Percentiles rank a stretch among this genome's conserved stretches.
Conservation (phyloP, 2,113 vertebrate genomes). For the Mobula hypostoma region DNA sequence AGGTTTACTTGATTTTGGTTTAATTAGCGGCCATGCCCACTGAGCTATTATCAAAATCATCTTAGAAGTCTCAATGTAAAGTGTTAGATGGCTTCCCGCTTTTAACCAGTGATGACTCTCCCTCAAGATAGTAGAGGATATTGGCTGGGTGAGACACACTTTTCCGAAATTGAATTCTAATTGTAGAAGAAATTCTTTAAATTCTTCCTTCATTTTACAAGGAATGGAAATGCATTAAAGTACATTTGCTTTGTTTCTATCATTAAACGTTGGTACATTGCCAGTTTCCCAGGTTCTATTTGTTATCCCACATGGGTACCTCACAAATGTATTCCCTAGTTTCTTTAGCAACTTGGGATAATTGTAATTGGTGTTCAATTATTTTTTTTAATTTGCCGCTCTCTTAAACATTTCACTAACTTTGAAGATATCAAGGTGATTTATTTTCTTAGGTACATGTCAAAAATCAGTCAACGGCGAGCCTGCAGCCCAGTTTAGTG, state of each 20-base stretch:
- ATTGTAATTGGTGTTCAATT: no score
- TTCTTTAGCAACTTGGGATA: no score
- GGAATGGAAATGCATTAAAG: not conserved
- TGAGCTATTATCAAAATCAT: not conserved
- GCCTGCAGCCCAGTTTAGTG: no score
- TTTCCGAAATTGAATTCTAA: not conserved
- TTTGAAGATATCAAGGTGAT: no score
- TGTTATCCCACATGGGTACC: not conserved
- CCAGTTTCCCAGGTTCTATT: not conserved
- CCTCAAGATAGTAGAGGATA: not conserved
- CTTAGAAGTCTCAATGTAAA: not conserved
- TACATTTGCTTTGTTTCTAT: not conserved
- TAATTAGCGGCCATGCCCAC: not conserved
- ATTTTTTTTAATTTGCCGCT: no score
- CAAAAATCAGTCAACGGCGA: no score
- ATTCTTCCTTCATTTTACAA: not conserved
- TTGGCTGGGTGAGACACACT: not conserved
- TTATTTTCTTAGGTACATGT: no score
- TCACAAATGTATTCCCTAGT: not conserved
- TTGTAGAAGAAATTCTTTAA: not conserved
- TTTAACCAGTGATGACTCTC: no score
- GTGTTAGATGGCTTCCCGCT: no score
- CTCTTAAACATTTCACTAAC: no score
- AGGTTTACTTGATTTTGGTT: not conserved
- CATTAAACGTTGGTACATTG: not conserved